Evolutionary conservation across 2,113 vertebrate species (phyloP), one percentile per base, ranked within the genome.

Genomic region (Colaptes auratus): DNA sequence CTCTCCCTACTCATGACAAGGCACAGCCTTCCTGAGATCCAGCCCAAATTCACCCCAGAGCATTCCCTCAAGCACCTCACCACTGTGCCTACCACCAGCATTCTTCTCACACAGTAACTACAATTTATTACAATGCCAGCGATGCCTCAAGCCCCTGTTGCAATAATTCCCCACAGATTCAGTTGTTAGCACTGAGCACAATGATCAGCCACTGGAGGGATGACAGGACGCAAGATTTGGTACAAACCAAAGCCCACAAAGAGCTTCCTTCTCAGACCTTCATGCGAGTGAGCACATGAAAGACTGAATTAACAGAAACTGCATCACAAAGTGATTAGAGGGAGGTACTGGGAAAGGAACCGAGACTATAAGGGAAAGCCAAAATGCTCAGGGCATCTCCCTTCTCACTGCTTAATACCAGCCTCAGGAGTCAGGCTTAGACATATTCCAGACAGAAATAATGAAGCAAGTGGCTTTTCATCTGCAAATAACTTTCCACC

Each of bases 391-490:
- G 55, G 31, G 28, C 55, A 86, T 35, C 36, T 59, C 63, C 30
- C 33, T 93, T 93, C 79, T 86, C 4, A 3, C 61, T 66, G 65
- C 46, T 75, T 84, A 75, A 72, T 65, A 69, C 39, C 53, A 90
- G 44, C 44, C 65, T 69, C 63, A 55, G 46, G 65, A 95, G 70
- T 31, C 72, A 21, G 55, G 44, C 65, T 88, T 65, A 71, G 30
- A 66, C 0, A 0, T 48, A 82, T 80, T 92, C 44, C 15, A 90
- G 39, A 69, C 69, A 78, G 58, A 74, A 55, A 90, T 73, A 95
- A 92, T 21, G n/a, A 91, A 84, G 48, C 42, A 42, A 90, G 52
- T 7, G 28, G 84, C 48, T 86, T 86, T 90, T 90, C 73, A 90
- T 63, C 82, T 86, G 59, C 66, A 83, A 90, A 70, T 27, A 87